Evolutionary conservation across 92 coral and sea anemone genomes (phyloP).

Genomic region (Plumapathes pennacea): DNA sequence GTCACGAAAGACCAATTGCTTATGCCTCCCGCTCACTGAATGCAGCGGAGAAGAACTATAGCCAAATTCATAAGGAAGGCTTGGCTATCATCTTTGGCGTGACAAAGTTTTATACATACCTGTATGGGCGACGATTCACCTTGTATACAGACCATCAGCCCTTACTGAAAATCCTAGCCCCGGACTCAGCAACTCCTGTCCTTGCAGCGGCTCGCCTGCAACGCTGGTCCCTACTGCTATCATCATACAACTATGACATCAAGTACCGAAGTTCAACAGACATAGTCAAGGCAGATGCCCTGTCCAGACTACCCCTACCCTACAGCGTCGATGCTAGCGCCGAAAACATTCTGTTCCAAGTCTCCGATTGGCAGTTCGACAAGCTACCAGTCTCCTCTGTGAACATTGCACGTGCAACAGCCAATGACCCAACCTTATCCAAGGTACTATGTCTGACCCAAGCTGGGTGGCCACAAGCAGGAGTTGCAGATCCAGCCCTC

Average conservation of each 20-base stretch:
- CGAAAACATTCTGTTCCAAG: constrained; percentile 14
- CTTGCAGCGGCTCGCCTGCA: constrained; percentile 33
- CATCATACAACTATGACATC: constrained; percentile 36
- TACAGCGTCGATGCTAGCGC: constrained; percentile 24
- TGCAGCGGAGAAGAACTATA: constrained; percentile 50
- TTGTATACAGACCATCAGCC: constrained; percentile 43
- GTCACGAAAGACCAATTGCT: constrained; percentile 37
- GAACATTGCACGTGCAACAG: constrained; percentile 23
- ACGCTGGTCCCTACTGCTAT: constrained; percentile 47
- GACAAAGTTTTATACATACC: constrained; percentile 51
- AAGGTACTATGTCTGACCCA: constrained; percentile 10
- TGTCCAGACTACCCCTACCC: no score
- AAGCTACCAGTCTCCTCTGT: constrained; percentile 20
- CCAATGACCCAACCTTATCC: constrained; percentile 10
- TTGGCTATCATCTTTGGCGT: constrained; percentile 56
- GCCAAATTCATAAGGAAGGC: constrained; percentile 65
- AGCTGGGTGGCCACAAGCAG: constrained; percentile 11
- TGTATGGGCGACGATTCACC: constrained; percentile 40
- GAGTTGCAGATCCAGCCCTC: constrained; percentile 11
- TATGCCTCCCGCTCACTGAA: constrained; percentile 51
- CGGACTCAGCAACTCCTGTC: constrained; percentile 45
- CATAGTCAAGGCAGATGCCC: constrained; percentile 48
- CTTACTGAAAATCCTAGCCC: constrained; percentile 48
- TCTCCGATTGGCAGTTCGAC: constrained; percentile 25
- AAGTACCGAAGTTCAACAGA: constrained; percentile 27